Conservation (phyloP, 2,113 vertebrate genomes). For the Ochotona curzoniae region DNA sequence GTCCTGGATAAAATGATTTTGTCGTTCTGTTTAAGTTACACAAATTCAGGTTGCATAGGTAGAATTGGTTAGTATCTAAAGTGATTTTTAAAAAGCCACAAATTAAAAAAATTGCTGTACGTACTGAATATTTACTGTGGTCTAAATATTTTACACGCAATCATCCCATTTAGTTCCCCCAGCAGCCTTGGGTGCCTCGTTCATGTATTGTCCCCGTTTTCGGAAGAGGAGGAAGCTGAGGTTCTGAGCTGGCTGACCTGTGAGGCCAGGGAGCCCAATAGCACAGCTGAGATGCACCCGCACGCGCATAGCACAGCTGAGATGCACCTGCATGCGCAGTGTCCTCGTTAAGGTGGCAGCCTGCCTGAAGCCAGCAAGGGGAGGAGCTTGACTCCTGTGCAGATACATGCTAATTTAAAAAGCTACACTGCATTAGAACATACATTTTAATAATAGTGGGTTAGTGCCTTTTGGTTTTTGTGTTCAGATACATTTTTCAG, state of each 20-base stretch:
- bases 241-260: background rate
- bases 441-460: slow-evolving; percentile 2
- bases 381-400: slow-evolving; percentile 8
- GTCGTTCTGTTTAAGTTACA: slow-evolving; percentile 12
- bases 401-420: background rate
- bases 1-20: slow-evolving; percentile 20
- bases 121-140: background rate
- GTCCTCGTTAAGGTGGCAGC: background rate
- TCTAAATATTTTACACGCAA: background rate
- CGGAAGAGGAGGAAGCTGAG: slow-evolving; percentile 21
- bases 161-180: background rate
- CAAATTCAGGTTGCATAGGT: background rate
- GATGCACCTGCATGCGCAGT: background rate
- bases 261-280: background rate
- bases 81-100: background rate
- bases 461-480: slow-evolving; percentile 12
- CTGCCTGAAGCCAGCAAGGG: background rate
- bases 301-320: background rate
- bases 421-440: background rate
- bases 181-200: background rate
- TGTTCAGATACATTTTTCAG: slow-evolving; percentile 11
- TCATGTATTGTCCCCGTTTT: background rate
- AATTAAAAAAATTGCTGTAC: background rate
- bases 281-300: background rate
- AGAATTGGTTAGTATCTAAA: background rate